These are phyloP conservation scores for Saimiri boliviensis DNA, from an alignment of 2,113 vertebrate genomes.

Conservation along the genomic window DNA sequence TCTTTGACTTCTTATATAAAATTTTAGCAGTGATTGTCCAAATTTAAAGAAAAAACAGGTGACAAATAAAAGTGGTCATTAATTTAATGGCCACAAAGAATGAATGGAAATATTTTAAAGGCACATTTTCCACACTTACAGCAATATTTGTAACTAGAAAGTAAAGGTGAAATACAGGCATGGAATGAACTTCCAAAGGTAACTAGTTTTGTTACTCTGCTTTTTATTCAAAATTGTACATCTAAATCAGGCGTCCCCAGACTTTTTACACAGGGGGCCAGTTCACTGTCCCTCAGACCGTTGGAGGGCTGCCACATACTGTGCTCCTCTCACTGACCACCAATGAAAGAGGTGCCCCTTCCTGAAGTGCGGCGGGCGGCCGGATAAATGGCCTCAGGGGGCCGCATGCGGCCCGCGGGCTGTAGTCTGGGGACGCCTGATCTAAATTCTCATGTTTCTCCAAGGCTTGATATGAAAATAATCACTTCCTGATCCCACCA, in stretches of 20 bases:
- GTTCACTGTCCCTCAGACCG: too few species aligned
- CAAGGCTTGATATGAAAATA: neutral
- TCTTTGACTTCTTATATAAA: neutral
- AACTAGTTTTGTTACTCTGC: neutral
- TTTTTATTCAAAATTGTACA: neutral
- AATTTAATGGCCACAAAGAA: conserved; percentile 39
- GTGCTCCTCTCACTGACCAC: too few species aligned
- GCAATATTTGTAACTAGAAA: neutral
- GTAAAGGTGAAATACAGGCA: neutral
- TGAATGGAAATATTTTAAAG: neutral
- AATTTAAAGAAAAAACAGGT: neutral
- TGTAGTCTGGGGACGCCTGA: too few species aligned
- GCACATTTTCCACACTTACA: neutral
- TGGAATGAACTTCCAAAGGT: neutral
- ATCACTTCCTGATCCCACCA: neutral
- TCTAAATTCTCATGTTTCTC: neutral
- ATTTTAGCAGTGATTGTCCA: conserved; percentile 1
- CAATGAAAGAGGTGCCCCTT: too few species aligned
- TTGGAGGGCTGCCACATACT: too few species aligned
- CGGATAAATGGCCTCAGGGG: too few species aligned
- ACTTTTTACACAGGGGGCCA: too few species aligned
- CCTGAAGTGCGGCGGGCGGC: too few species aligned
- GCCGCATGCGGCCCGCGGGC: too few species aligned
- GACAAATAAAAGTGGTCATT: neutral
- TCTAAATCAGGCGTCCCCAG: too few species aligned